Percentiles rank a stretch among this genome's conserved stretches.
These are phyloP conservation scores for Ibidorhyncha struthersii DNA, from an alignment of 2,113 vertebrate species.

Conservation along the genomic window DNA sequence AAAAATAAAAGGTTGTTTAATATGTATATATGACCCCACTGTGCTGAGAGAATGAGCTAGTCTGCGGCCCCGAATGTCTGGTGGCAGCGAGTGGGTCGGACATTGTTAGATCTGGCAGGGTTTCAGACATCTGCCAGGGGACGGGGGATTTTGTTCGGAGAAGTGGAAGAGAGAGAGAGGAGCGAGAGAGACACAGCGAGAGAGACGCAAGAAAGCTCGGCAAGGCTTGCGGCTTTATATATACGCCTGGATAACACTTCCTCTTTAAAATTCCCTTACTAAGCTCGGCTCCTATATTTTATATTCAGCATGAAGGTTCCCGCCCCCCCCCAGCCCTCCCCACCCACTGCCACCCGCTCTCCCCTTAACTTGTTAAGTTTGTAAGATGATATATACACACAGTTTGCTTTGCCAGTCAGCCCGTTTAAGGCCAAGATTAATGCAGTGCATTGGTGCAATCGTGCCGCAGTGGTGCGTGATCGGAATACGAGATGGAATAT, in stretches of 20 bases:
- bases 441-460: constrained; percentile 85
- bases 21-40: background rate
- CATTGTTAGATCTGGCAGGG: background rate
- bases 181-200: background rate
- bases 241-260: background rate
- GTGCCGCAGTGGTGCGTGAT: constrained; percentile 90
- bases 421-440: constrained; percentile 86
- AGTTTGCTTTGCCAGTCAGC: constrained; percentile 80
- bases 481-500: constrained; percentile 83
- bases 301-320: constrained; percentile 47
- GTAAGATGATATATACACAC: constrained; percentile 74
- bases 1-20: background rate
- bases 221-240: background rate
- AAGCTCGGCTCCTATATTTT: constrained; percentile 38
- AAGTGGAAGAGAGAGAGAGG: background rate
- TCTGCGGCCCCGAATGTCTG: background rate
- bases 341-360: background rate
- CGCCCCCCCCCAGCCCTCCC: background rate
- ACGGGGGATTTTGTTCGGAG: constrained; percentile 6
- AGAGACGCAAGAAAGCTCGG: background rate
- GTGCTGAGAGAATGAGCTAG: background rate
- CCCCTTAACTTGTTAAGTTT: constrained; percentile 75
- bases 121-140: constrained; percentile 44
- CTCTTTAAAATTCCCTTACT: constrained; percentile 54
- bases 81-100: constrained; percentile 4